These are phyloP conservation scores for Sicus ferrugineus DNA, from an alignment of 2,888 invertebrate genomes.

Conservation along the genomic window DNA sequence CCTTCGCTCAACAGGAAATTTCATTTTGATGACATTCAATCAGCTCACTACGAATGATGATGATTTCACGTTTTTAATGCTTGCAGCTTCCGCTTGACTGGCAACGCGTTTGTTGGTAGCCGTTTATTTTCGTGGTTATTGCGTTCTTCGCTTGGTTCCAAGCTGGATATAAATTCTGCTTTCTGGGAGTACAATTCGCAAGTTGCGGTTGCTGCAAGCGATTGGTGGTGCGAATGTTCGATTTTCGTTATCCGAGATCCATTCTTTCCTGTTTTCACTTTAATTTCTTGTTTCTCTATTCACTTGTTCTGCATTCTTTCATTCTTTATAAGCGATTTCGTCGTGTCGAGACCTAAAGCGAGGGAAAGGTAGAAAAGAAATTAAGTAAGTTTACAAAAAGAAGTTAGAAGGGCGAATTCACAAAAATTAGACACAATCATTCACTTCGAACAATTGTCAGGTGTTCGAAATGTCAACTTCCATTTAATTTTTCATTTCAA, in stretches of 20 bases:
- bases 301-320: slow-evolving; percentile 25
- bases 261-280: not conserved
- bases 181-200: no score
- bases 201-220: no score
- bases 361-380: no score
- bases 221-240: not conserved
- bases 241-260: not conserved
- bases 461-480: not conserved
- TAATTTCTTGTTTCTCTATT: slow-evolving; percentile 28
- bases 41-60: slow-evolving; percentile 3
- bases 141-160: not conserved
- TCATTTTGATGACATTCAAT: slow-evolving; percentile 26
- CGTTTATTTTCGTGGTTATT: not conserved
- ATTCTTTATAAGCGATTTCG: no score
- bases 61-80: slow-evolving; percentile 13
- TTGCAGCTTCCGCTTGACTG: slow-evolving; percentile 19
- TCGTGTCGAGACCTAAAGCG: no score
- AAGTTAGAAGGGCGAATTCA: no score
- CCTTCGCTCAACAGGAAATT: slow-evolving; percentile 19
- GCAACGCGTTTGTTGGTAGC: slow-evolving; percentile 20
- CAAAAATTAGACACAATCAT: not conserved
- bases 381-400: no score
- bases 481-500: slow-evolving; percentile 1
- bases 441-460: not conserved
- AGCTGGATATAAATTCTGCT: no score